Evolutionary conservation across 2,888 invertebrate species (phyloP).

Genomic region (Drosophila siamana): DNA sequence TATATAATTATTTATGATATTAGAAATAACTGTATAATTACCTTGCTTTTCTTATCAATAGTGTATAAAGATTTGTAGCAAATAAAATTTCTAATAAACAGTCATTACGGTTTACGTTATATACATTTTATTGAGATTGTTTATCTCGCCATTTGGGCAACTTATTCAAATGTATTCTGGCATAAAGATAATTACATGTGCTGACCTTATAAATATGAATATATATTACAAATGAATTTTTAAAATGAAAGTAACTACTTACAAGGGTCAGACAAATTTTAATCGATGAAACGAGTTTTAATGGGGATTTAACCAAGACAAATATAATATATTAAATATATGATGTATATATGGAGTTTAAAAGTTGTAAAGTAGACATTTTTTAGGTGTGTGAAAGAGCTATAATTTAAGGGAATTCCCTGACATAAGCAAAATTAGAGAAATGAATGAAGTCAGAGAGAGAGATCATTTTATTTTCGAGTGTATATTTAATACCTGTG

Average conservation of each 20-base stretch:
- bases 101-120: neutral
- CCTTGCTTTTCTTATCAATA: neutral
- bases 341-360: neutral
- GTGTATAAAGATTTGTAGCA: neutral
- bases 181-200: neutral
- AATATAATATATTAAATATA: neutral
- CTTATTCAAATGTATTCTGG: neutral
- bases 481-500: too few relatives aligned
- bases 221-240: neutral
- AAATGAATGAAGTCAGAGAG: too few relatives aligned
- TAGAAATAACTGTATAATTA: constrained; percentile 27
- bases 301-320: neutral
- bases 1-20: constrained; percentile 15
- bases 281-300: neutral
- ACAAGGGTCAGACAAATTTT: neutral
- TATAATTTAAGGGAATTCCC: neutral
- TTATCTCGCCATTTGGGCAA: neutral
- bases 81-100: neutral
- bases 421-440: neutral
- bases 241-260: constrained; percentile 9
- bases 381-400: neutral
- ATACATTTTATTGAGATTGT: neutral
- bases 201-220: neutral
- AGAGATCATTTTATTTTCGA: too few relatives aligned
- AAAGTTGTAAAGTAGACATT: neutral